Percentiles rank a stretch among this genome's conserved stretches.
Evolutionary conservation across 2,888 invertebrate species (phyloP).

Genomic region (Torymus texanus): DNA sequence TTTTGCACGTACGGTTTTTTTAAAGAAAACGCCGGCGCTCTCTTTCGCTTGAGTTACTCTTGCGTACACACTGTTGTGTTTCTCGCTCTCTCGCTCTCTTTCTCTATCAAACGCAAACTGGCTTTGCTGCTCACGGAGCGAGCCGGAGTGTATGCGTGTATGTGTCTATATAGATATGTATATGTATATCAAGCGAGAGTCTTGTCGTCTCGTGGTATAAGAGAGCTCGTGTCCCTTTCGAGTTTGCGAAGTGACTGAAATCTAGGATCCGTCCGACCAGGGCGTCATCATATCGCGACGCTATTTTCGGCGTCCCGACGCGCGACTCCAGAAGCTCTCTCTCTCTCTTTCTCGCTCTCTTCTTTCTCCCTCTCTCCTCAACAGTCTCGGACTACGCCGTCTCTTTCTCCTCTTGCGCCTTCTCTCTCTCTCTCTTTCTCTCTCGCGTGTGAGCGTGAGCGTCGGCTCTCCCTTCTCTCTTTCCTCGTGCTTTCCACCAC

Average conservation of each 20-base stretch:
- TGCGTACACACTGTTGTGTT: neutral
- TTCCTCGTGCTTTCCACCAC: slow-evolving; percentile 53
- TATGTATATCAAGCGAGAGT: too few species aligned
- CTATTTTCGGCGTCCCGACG: slow-evolving; percentile 74
- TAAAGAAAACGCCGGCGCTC: neutral
- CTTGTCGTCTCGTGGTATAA: slow-evolving; percentile 12
- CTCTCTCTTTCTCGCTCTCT: slow-evolving; percentile 49
- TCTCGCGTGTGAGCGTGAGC: slow-evolving; percentile 28
- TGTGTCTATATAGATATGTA: too few species aligned
- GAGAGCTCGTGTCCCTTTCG: slow-evolving; percentile 68
- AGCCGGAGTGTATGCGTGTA: neutral
- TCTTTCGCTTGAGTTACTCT: neutral
- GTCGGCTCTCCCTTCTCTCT: slow-evolving; percentile 57
- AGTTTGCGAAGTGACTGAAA: slow-evolving; percentile 75
- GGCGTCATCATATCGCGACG: slow-evolving; percentile 74
- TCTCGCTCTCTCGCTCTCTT: too few species aligned
- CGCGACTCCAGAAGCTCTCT: slow-evolving; percentile 63
- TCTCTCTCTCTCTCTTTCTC: slow-evolving; percentile 19
- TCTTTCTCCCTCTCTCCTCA: slow-evolving; percentile 51
- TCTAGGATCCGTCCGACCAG: slow-evolving; percentile 73
- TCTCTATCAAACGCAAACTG: too few species aligned
- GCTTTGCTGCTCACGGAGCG: neutral
- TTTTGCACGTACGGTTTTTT: slow-evolving; percentile 5
- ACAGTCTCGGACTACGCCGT: slow-evolving; percentile 50
- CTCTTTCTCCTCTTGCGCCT: slow-evolving; percentile 46